phyloP scores from a whole-genome alignment of 2,113 vertebrate genomes.

The Furnarius figulus region DNA sequence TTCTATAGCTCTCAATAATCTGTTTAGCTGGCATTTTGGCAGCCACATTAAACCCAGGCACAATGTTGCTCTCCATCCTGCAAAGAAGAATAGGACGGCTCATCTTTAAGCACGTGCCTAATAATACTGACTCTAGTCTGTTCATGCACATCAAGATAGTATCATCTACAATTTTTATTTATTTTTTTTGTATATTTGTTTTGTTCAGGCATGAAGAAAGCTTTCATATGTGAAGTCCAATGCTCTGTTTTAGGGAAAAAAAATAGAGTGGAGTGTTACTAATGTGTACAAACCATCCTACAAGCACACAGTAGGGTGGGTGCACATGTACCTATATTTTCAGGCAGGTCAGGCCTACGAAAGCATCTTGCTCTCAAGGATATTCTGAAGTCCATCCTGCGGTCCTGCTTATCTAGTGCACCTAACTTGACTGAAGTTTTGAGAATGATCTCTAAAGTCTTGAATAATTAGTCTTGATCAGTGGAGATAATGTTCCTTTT shows the following conservation, averaged over 20 bases:
- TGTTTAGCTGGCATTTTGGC: not conserved
- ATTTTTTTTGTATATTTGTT: not conserved
- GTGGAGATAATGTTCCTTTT: not conserved
- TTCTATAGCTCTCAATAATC: not conserved
- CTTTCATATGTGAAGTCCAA: not conserved
- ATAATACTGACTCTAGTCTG: not conserved
- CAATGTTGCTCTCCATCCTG: not conserved
- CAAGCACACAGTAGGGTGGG: fast-evolving
- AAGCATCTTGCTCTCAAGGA: not conserved
- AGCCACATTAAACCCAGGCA: not conserved
- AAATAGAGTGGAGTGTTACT: not conserved
- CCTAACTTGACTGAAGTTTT: not conserved
- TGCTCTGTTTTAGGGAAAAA: not conserved
- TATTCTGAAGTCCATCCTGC: not conserved
- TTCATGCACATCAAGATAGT: not conserved
- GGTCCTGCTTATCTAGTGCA: not conserved
- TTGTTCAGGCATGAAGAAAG: not conserved
- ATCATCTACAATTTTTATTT: not conserved
- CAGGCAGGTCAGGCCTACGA: not conserved
- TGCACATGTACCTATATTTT: not conserved
- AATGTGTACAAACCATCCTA: not conserved
- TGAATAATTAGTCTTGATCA: not conserved
- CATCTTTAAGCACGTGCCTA: not conserved
- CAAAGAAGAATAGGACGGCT: not conserved
- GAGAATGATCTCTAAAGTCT: not conserved